Evolutionary conservation across 2,797 vertebrate genomes (phyloP).

Genomic region (Rachycentron canadum): DNA sequence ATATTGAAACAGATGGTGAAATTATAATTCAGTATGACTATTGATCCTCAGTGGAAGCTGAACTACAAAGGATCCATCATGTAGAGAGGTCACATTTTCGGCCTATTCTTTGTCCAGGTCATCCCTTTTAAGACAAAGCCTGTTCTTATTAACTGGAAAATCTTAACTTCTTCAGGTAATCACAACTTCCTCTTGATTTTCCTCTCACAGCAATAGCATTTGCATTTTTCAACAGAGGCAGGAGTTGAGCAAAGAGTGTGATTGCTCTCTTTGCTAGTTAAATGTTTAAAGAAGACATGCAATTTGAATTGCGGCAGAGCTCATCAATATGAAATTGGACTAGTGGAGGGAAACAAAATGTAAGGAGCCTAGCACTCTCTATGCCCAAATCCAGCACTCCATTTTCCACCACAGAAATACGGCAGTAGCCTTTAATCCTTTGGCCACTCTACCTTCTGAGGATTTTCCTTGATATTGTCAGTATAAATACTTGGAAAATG

Average conservation of each 20-base stretch:
- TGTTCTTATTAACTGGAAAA: constrained; percentile 53
- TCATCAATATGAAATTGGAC: constrained; percentile 89
- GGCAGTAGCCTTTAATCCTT: constrained; percentile 68
- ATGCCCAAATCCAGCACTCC: constrained; percentile 75
- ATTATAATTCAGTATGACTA: constrained; percentile 60
- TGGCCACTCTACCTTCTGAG: constrained; percentile 59
- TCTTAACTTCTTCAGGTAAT: constrained; percentile 70
- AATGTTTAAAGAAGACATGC: constrained; percentile 88
- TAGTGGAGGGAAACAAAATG: constrained; percentile 80
- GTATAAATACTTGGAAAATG: constrained; percentile 46
- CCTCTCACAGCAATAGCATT: constrained; percentile 76
- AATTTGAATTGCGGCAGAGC: constrained; percentile 86
- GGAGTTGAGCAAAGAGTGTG: constrained; percentile 86
- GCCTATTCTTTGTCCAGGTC: constrained; percentile 28
- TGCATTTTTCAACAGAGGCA: constrained; percentile 85
- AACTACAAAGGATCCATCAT: constrained; percentile 49
- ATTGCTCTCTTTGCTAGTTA: constrained; percentile 85
- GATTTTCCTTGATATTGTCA: constrained; percentile 64
- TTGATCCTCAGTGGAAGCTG: constrained; percentile 52
- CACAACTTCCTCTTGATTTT: constrained; percentile 75
- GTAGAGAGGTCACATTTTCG: constrained; percentile 35
- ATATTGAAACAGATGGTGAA: constrained; percentile 61
- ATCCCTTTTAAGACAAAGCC: constrained; percentile 43
- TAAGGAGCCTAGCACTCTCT: constrained; percentile 74
- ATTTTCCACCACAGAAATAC: constrained; percentile 70